phyloP scores from a whole-genome alignment of 2,113 vertebrate species.

The Python bivittatus region DNA sequence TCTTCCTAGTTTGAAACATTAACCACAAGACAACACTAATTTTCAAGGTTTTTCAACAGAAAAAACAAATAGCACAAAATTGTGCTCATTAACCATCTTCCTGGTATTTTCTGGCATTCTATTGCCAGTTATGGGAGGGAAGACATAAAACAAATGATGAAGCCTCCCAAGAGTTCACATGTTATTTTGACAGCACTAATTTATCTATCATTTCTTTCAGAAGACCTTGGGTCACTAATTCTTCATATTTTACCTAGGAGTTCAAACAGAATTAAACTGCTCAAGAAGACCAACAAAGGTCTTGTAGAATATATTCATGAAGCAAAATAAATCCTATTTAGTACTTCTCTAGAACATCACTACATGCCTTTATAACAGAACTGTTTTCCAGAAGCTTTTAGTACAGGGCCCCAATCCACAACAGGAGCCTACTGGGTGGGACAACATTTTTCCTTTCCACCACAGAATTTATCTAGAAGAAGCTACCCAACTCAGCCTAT shows the following conservation, averaged over 20 bases:
- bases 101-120: neutral
- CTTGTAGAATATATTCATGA: neutral
- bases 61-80: neutral
- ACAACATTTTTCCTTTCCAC: neutral
- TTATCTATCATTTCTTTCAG: neutral
- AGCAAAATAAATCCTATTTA: neutral
- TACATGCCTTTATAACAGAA: neutral
- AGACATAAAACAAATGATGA: neutral
- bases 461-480: neutral
- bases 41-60: neutral
- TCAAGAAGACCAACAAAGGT: neutral
- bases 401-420: no score
- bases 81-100: neutral
- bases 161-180: neutral
- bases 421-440: neutral
- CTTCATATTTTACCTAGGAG: neutral
- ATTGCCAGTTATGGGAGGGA: neutral
- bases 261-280: neutral
- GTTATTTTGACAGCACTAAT: neutral
- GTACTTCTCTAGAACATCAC: neutral
- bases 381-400: neutral
- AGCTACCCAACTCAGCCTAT: neutral
- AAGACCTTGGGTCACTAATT: neutral
- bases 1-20: neutral
- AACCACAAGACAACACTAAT: no score